A percentile compares a stretch with the other conserved stretches of the same genome.
Conservation (phyloP, 2,888 invertebrate species). For the Prosapia bicincta region DNA sequence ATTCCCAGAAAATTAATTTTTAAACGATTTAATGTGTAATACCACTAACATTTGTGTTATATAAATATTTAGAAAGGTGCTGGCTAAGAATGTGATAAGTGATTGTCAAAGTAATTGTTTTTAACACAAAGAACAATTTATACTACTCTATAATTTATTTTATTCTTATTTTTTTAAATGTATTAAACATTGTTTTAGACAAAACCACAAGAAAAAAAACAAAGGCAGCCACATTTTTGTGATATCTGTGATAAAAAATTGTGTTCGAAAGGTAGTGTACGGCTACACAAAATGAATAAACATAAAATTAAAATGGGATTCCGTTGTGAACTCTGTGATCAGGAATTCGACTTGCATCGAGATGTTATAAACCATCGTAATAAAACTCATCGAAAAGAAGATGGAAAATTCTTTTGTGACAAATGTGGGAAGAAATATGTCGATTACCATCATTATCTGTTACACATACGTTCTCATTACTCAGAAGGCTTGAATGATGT, state of each 20-base stretch:
- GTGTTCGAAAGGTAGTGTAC: conserved; percentile 17
- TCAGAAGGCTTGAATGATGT: neutral
- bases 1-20: too few species aligned
- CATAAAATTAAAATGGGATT: conserved; percentile 19
- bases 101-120: too few species aligned
- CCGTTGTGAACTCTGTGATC: conserved; percentile 11
- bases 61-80: too few species aligned
- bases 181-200: neutral
- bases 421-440: conserved; percentile 3
- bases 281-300: conserved; percentile 18
- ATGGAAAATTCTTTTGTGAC: conserved; percentile 17
- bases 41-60: too few species aligned
- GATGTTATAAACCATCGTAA: conserved; percentile 13
- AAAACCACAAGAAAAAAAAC: neutral
- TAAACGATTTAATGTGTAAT: too few species aligned
- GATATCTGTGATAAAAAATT: conserved; percentile 25
- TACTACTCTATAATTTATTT: too few species aligned
- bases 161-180: neutral
- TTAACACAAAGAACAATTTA: too few species aligned
- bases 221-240: conserved; percentile 22
- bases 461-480: conserved; percentile 3
- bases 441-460: conserved; percentile 12
- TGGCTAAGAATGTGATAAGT: too few species aligned
- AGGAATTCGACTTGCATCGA: conserved; percentile 14
- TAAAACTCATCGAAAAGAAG: conserved; percentile 4